Conservation (phyloP, 2,888 invertebrate genomes). For the Dendrolimus pini region DNA sequence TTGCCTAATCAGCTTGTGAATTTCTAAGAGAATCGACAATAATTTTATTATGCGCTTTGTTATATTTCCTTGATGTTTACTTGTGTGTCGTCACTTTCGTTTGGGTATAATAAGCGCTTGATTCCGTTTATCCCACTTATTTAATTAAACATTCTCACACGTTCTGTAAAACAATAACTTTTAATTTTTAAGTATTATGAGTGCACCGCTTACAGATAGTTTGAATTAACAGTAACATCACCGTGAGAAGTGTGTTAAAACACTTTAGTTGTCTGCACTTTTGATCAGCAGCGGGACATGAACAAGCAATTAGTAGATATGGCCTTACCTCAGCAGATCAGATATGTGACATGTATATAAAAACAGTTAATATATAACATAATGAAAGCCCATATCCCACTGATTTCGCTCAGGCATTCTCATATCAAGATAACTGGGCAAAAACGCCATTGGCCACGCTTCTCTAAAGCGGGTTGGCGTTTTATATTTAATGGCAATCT, state of each 20-base stretch:
- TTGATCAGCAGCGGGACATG: background rate
- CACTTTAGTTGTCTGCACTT: conserved; percentile 30
- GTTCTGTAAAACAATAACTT: conserved; percentile 69
- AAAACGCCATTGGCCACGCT: too few species aligned
- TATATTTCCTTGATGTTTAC: conserved; percentile 27
- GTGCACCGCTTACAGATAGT: conserved; percentile 65
- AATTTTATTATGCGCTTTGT: conserved; percentile 28
- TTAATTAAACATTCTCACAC: conserved; percentile 75
- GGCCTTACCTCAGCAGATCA: too few species aligned
- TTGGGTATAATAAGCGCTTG: conserved; percentile 36
- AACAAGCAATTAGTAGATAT: too few species aligned
- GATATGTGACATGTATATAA: too few species aligned
- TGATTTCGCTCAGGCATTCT: too few species aligned
- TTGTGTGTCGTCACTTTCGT: conserved; percentile 53
- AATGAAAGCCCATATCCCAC: too few species aligned
- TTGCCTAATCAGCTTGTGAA: conserved; percentile 45
- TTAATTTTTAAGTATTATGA: conserved; percentile 71
- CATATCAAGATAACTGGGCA: too few species aligned
- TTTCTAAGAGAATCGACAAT: conserved; percentile 27
- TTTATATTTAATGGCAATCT: too few species aligned
- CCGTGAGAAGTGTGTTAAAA: conserved; percentile 69
- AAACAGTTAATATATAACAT: too few species aligned
- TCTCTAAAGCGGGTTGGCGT: too few species aligned
- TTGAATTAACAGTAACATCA: conserved; percentile 66
- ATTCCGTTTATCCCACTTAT: conserved; percentile 65